Evolutionary conservation across 1,140 invertebrate species (phyloP), one percentile per base, ranked within the genome.

Genomic region (Orchestia grillus): DNA sequence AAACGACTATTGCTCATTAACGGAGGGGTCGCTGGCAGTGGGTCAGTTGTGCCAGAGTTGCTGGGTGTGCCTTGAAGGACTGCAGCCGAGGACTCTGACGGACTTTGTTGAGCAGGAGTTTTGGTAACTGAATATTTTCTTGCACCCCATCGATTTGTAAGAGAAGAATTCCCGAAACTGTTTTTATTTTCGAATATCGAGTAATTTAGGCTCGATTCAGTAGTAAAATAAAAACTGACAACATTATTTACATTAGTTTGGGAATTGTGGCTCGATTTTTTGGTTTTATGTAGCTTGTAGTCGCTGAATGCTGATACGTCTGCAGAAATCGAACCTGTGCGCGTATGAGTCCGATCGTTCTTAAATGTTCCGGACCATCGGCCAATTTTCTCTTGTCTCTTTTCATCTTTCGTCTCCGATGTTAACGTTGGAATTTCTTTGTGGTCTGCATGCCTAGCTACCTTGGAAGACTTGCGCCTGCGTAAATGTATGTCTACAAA

Each of bases 381-480:
- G 28, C 42, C 88, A 28, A 6, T 6, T 90, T 90, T 36, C 36
- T 90, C 43, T 28, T 42, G n/a, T 3, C 15, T 28, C 3, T 4
- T 44, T 42, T 90, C 42, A 42, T 3, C 36, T 90, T 90, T 28
- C 41, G 41, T 44, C 36, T 42, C 15, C 15, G 88, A 43, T 11
- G n/a, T 4, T 90, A 41, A 42, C 15, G 8, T 90, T 23, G 15
- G 43, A 42, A 42, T 90, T 42, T 44, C 43, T 15, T 42, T 90
- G 88, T 94, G 44, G 41, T 45, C 92, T 15, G 92, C 92, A 94
- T 94, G 92, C 47, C 92, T 94, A 44, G 92, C 92, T n/a, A 47
- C 43, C 40, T 94, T 94, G 92, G 92, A 44, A 47, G 92, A 40
- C 92, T 94, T 94, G 4, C 92, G 41, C 44, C 92, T 44, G 43